A percentile compares a stretch with the other conserved stretches of the same genome.
These are phyloP conservation scores for Meloidogyne exigua DNA, from an alignment of 1,140 invertebrate genomes.

Conservation along the genomic window DNA sequence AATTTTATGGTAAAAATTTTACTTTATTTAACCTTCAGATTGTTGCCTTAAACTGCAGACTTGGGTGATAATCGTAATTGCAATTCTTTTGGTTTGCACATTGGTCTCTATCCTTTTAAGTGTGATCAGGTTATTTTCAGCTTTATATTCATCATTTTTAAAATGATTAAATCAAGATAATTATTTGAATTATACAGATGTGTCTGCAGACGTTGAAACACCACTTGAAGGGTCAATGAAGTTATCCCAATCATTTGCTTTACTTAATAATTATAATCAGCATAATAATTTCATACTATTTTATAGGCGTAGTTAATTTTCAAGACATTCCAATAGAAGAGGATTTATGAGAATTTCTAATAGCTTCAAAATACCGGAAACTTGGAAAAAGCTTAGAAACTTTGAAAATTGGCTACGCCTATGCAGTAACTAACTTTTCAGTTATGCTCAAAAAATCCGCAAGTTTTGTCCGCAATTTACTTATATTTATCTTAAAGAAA, in stretches of 20 bases:
- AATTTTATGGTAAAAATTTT: not conserved
- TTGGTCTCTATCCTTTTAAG: not conserved
- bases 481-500: too few species aligned
- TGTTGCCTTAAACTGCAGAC: constrained; percentile 23
- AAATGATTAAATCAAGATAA: not conserved
- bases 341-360: too few species aligned
- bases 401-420: too few species aligned
- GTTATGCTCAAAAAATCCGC: too few species aligned
- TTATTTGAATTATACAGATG: not conserved
- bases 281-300: not conserved
- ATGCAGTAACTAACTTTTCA: too few species aligned
- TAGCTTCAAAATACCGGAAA: too few species aligned
- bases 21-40: not conserved
- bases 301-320: not conserved
- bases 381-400: too few species aligned
- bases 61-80: constrained; percentile 5
- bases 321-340: not conserved
- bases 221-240: not conserved
- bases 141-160: not conserved
- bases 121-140: not conserved
- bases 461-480: too few species aligned
- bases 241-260: not conserved
- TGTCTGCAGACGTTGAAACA: not conserved
- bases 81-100: not conserved
- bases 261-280: not conserved